Evolutionary conservation across 2,888 invertebrate species (phyloP).

Genomic region (Ochropleura plecta): DNA sequence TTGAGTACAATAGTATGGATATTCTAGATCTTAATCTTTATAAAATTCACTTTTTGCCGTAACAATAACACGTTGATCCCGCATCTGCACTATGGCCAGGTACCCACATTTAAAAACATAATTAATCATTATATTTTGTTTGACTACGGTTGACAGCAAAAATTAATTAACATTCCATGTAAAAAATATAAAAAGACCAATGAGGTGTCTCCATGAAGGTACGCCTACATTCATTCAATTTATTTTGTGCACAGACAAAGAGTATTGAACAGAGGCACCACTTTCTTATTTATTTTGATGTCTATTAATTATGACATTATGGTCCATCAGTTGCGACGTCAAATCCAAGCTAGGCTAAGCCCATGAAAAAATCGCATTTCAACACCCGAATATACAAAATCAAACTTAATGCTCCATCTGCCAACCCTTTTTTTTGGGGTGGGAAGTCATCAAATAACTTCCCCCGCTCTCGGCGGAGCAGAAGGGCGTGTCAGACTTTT

Average conservation of each 20-base stretch:
- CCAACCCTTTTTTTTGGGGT: too few relatives aligned
- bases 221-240: slow-evolving; percentile 87
- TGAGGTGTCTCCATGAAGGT: slow-evolving; percentile 84
- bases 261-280: slow-evolving; percentile 65
- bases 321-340: too few relatives aligned
- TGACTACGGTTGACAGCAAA: slow-evolving; percentile 87
- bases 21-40: slow-evolving; percentile 50
- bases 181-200: slow-evolving; percentile 85
- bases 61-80: slow-evolving; percentile 50
- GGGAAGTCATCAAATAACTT: too few relatives aligned
- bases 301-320: not conserved
- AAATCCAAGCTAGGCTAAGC: not conserved
- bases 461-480: too few relatives aligned
- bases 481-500: too few relatives aligned
- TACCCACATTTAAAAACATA: slow-evolving; percentile 75
- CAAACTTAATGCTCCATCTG: too few relatives aligned
- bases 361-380: too few relatives aligned
- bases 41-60: slow-evolving; percentile 53
- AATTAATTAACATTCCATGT: slow-evolving; percentile 90
- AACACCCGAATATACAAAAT: too few relatives aligned
- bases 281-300: not conserved
- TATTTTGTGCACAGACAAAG: slow-evolving; percentile 83
- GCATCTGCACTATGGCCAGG: slow-evolving; percentile 67
- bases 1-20: slow-evolving; percentile 36
- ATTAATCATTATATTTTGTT: slow-evolving; percentile 89